A percentile compares a stretch with the other conserved stretches of the same genome.
phyloP scores from a whole-genome alignment of 2,113 vertebrate genomes.

The Oncorhynchus kisutch region DNA sequence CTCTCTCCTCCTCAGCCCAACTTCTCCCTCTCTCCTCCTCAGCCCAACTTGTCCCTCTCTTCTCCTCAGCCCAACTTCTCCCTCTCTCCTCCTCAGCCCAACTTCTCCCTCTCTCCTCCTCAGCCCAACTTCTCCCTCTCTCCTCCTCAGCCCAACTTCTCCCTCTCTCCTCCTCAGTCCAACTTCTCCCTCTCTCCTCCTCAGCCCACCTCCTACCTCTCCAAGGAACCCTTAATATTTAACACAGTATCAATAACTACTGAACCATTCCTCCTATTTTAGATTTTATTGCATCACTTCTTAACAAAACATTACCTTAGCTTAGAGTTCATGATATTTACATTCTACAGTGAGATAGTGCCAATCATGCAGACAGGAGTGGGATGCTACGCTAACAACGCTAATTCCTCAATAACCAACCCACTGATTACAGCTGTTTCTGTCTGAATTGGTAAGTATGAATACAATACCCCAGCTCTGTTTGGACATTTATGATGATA shows the following conservation, averaged over 20 bases:
- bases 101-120: too few species aligned
- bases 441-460: background rate
- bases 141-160: too few species aligned
- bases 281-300: slow-evolving; percentile 22
- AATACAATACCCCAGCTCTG: background rate
- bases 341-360: background rate
- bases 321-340: slow-evolving; percentile 1
- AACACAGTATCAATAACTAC: slow-evolving; percentile 34
- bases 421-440: too few species aligned
- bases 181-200: too few species aligned
- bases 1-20: too few species aligned
- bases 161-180: too few species aligned
- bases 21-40: too few species aligned
- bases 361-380: background rate
- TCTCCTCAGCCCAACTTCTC: too few species aligned
- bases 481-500: background rate
- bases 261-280: slow-evolving; percentile 21
- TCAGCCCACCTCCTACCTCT: background rate
- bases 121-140: too few species aligned
- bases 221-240: slow-evolving; percentile 32
- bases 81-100: too few species aligned
- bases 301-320: slow-evolving; percentile 37
- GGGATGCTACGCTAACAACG: background rate
- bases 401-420: background rate
- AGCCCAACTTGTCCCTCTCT: too few species aligned